Base-by-base conservation (phyloP, 2,113 vertebrate species). In the Phasianus colchicus region DNA sequence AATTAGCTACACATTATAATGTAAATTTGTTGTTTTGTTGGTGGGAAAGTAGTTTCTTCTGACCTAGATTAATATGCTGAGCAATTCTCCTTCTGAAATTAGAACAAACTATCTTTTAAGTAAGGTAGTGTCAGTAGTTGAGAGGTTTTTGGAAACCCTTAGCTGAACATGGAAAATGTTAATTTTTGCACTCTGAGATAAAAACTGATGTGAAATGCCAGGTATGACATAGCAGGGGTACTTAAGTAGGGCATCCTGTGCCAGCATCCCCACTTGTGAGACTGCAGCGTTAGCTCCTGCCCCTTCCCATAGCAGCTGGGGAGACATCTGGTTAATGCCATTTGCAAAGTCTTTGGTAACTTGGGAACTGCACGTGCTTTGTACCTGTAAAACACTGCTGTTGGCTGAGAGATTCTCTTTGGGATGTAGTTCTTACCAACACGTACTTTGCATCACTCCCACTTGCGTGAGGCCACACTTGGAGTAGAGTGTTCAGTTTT, bases 21-120 rank as follows among this genome's bases (percentile, higher is more conserved):
- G 72, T 43, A 81, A 83, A 89, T 91, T 40, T 83, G 7, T 70
- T 78, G 75, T 24, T 83, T 83, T 87, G 67, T 89, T 80, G 43
- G 17, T 54, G 38, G 34, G 22, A 6, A 80, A 70, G 18, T 64
- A 16, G 32, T 72, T 90, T 69, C 29, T 34, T 71, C n/a, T 75
- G 55, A 45, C 0, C 5, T 63, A 60, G 34, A 78, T 74, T 40
- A 48, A 66, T 67, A 58, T 11, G 63, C 43, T 7, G 13, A 24
- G 32, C 34, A 80, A 21, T 40, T 58, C 30, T 72, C 7, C 24
- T 52, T 19, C 16, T 55, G 36, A 48, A 83, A 38, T 66, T 58
- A 43, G 50, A 79, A 67, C 22, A 80, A 80, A 10, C 50, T 29
- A 32, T 14, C 14, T 80, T 69, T 21, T 43, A 29, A n/a, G 32